Evolutionary conservation across 2,797 vertebrate species (phyloP).

Genomic region (Apogon hyalosoma): DNA sequence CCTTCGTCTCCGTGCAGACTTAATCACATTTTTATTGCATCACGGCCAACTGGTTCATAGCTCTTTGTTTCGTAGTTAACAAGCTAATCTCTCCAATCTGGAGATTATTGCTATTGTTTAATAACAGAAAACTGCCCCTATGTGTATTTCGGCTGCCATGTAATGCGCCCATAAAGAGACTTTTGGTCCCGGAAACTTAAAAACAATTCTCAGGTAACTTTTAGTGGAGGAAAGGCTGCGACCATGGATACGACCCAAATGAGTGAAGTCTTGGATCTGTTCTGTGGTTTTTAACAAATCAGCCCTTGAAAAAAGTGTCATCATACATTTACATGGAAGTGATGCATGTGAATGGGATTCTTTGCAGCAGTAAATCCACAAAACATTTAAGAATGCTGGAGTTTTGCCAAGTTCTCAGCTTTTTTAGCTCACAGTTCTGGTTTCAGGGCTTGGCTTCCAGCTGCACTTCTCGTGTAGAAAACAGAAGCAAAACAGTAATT

Average conservation of each 20-base stretch:
- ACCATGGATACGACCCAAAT: slow-evolving; percentile 6
- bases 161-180: slow-evolving; percentile 12
- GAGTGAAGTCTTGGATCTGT: not conserved
- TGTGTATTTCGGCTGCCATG: slow-evolving; percentile 18
- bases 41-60: slow-evolving; percentile 19
- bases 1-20: slow-evolving; percentile 19
- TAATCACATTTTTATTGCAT: slow-evolving; percentile 23
- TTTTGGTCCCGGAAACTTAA: slow-evolving; percentile 18
- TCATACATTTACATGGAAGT: too few relatives aligned
- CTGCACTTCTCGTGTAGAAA: too few relatives aligned
- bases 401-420: too few relatives aligned
- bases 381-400: too few relatives aligned
- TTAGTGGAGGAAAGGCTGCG: not conserved
- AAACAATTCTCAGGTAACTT: slow-evolving; percentile 7
- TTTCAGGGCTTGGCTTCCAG: too few relatives aligned
- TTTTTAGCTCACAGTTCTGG: too few relatives aligned
- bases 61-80: slow-evolving; percentile 45
- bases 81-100: slow-evolving; percentile 57
- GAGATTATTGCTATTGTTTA: slow-evolving; percentile 48
- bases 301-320: too few relatives aligned
- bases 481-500: too few relatives aligned
- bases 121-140: slow-evolving; percentile 21
- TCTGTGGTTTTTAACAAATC: not conserved
- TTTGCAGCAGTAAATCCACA: too few relatives aligned
- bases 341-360: too few relatives aligned